phyloP scores from a whole-genome alignment of 1,140 invertebrate genomes.

The Fopius arisanus region DNA sequence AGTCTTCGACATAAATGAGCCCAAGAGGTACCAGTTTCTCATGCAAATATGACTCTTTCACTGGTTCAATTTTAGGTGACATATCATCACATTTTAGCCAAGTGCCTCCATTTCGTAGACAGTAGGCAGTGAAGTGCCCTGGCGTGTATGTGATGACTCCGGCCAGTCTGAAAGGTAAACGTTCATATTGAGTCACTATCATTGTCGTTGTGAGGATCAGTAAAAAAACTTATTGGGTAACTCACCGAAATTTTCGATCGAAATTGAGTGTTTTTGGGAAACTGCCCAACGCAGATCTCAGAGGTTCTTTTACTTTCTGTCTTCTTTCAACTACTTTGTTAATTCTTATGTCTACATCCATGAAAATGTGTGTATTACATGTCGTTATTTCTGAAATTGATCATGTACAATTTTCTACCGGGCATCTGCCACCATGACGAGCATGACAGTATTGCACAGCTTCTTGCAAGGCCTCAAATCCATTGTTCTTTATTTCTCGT shows the following conservation, averaged over 20 bases:
- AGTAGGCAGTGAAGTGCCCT: neutral
- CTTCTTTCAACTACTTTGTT: neutral
- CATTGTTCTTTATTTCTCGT: neutral
- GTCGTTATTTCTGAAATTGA: neutral
- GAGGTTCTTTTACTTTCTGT: neutral
- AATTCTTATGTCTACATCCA: neutral
- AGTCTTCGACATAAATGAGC: neutral
- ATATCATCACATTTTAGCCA: neutral
- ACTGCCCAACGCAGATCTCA: neutral
- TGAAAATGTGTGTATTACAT: neutral
- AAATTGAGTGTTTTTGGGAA: neutral
- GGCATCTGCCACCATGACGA: neutral
- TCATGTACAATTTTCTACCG: neutral
- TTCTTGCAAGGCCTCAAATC: neutral
- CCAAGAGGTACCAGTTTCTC: neutral
- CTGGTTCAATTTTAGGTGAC: neutral
- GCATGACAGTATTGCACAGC: neutral
- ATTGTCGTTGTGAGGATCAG: neutral
- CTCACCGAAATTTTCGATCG: neutral
- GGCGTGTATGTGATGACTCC: neutral
- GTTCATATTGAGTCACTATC: neutral
- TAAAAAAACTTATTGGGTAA: neutral
- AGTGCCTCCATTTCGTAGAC: neutral
- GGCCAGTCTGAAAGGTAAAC: neutral
- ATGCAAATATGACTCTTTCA: neutral